A percentile compares a stretch with the other conserved stretches of the same genome.
Conservation (phyloP, 2,113 vertebrate species). For the Chaetodon auriga region DNA sequence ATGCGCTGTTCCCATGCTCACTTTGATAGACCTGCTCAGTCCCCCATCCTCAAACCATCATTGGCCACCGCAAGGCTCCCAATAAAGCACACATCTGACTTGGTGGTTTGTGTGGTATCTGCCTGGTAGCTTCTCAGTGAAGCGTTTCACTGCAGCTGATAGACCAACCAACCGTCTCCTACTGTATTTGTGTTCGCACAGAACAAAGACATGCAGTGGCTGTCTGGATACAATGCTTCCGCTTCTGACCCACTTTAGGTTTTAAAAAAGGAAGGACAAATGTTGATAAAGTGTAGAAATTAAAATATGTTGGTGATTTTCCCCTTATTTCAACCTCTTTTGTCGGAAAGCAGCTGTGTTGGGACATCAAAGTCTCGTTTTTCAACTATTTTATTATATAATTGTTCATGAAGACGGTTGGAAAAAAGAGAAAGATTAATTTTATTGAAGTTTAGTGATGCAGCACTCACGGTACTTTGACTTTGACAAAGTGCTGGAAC, state of each 20-base stretch:
- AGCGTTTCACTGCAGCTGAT: conserved; percentile 32
- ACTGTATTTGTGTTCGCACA: conserved; percentile 1
- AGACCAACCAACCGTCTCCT: conserved; percentile 27
- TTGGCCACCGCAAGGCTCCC: conserved; percentile 17
- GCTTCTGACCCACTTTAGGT: neutral
- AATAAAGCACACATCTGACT: conserved; percentile 35
- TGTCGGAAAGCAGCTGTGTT: conserved; percentile 21
- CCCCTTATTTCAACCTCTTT: neutral
- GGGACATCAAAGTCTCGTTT: conserved; percentile 39
- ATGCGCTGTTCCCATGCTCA: neutral
- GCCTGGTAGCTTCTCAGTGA: conserved; percentile 31
- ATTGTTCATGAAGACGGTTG: conserved; percentile 23
- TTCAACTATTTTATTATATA: conserved; percentile 41
- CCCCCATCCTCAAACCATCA: conserved; percentile 1
- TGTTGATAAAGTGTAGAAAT: neutral
- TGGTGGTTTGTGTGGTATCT: conserved; percentile 55
- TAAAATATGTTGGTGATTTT: neutral
- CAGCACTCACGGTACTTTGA: conserved; percentile 65
- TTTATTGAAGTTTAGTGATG: conserved; percentile 67
- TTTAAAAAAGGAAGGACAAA: neutral
- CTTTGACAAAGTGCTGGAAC: conserved; percentile 79
- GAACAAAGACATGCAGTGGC: conserved; percentile 4
- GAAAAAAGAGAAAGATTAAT: conserved; percentile 29
- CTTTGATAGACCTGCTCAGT: conserved; percentile 5
- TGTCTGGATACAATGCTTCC: conserved; percentile 10